These are phyloP conservation scores for Aviceda subcristata DNA, from an alignment of 2,113 vertebrate species.

Conservation along the genomic window DNA sequence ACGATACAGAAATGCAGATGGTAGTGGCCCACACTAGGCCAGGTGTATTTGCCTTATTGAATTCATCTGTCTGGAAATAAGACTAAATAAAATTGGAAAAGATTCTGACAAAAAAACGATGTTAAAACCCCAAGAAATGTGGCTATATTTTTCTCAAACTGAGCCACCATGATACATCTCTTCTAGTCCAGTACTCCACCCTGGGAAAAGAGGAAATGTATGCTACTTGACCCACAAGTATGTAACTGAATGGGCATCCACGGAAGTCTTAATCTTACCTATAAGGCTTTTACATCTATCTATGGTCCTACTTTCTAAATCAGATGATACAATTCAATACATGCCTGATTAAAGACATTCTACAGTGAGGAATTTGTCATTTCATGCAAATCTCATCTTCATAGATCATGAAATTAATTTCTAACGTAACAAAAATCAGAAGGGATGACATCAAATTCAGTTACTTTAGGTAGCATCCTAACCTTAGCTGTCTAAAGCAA, in stretches of 20 bases:
- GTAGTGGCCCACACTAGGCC: not conserved
- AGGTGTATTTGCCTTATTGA: not conserved
- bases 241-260: not conserved
- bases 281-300: not conserved
- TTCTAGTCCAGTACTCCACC: not conserved
- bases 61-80: not conserved
- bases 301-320: not conserved
- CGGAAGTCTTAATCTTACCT: not conserved
- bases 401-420: not conserved
- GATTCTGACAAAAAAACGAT: not conserved
- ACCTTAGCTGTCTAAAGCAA: not conserved
- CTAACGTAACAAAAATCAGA: not conserved
- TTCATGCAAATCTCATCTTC: not conserved
- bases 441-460: not conserved
- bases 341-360: not conserved
- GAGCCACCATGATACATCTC: not conserved
- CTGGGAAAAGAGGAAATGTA: not conserved
- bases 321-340: not conserved
- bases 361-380: not conserved
- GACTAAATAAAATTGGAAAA: not conserved
- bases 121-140: not conserved
- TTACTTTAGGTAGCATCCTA: not conserved
- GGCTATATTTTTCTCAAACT: not conserved
- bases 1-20: fast-evolving
- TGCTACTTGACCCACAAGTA: not conserved